Base-by-base conservation (phyloP, 2,888 invertebrate species). In the Chrysomela aeneicollis region DNA sequence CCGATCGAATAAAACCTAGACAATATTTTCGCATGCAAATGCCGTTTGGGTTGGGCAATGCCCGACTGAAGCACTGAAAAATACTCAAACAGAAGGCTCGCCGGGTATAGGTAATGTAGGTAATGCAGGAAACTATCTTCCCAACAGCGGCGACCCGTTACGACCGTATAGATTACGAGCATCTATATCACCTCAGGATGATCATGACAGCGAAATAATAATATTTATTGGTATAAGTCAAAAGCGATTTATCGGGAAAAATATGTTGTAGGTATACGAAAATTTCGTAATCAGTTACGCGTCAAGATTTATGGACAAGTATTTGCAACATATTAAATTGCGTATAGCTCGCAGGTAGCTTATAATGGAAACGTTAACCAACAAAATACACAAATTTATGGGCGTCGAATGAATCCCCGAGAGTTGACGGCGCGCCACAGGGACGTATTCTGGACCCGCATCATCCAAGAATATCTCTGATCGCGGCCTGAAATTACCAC, bases 301-400 rank as follows among this genome's bases (percentile, higher is more conserved):
- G 63, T 22, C 52, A 35, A 69, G 72, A 72, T 72, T 72, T 71
- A 72, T 71, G 67, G 63, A 62, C 65, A 50, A 64, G 64, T 70
- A 70, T 73, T 70, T 70, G 71, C 72, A 67, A 63, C 63, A 69
- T 68, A 67, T 72, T 71, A 72, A 72, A 72, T 71, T 70, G 69
- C 68, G 62, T 66, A 42, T 42, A 60, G 64, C 71, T 71, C 51
- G 64, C 57, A 69, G 74, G 71, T 69, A 66, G 55, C 64, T 64
- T 64, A 66, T 71, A 73, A 73, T 74, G 72, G 67, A 74, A 74
- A 71, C 66, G 71, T 72, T 73, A 67, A 70, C 67, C 66, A 71
- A 67, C 71, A 64, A 66, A 68, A 69, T 70, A 63, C 53, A 63
- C 63, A 52, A 64, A 71, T 68, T 71, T 68, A 67, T 67, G 50